Percentiles rank a stretch among this genome's conserved stretches.
These are phyloP conservation scores for Acronicta aceris DNA, from an alignment of 2,888 invertebrate species.

Conservation along the genomic window DNA sequence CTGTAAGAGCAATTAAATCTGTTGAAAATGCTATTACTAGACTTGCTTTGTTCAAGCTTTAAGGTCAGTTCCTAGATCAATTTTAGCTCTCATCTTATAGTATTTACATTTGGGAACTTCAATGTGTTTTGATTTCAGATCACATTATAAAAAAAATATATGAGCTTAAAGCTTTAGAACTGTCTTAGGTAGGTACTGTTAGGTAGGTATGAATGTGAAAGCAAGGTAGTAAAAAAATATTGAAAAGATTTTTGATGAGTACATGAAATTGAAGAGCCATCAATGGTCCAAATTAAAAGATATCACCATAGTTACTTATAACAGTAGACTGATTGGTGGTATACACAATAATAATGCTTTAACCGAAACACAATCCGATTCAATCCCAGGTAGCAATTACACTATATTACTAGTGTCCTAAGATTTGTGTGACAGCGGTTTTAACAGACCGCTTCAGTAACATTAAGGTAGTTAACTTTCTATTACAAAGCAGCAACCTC, in stretches of 20 bases:
- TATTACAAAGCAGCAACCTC: slow-evolving; percentile 70
- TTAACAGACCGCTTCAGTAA: slow-evolving; percentile 51
- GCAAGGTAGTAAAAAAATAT: background rate
- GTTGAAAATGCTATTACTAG: background rate
- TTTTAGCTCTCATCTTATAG: background rate
- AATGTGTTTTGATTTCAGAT: too few relatives aligned
- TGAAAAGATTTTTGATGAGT: background rate
- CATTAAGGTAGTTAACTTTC: slow-evolving; percentile 65
- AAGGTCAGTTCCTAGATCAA: background rate
- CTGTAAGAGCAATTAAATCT: background rate
- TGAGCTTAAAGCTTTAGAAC: too few relatives aligned
- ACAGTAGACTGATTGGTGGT: slow-evolving; percentile 28
- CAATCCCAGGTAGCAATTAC: slow-evolving; percentile 41
- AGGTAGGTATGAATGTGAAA: too few relatives aligned
- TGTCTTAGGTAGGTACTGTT: too few relatives aligned
- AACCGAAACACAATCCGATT: slow-evolving; percentile 39
- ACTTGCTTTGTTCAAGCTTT: background rate
- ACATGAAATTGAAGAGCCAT: background rate
- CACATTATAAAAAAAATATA: too few relatives aligned
- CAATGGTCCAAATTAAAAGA: slow-evolving; percentile 4
- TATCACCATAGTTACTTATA: slow-evolving; percentile 18
- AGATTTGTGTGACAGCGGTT: slow-evolving; percentile 53
- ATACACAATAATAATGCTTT: slow-evolving; percentile 26
- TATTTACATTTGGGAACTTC: too few relatives aligned
- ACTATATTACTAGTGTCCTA: slow-evolving; percentile 49